Evolutionary conservation across 2,888 invertebrate genomes (phyloP), one percentile per base, ranked within the genome.

Genomic region (Nymphalis urticae): DNA sequence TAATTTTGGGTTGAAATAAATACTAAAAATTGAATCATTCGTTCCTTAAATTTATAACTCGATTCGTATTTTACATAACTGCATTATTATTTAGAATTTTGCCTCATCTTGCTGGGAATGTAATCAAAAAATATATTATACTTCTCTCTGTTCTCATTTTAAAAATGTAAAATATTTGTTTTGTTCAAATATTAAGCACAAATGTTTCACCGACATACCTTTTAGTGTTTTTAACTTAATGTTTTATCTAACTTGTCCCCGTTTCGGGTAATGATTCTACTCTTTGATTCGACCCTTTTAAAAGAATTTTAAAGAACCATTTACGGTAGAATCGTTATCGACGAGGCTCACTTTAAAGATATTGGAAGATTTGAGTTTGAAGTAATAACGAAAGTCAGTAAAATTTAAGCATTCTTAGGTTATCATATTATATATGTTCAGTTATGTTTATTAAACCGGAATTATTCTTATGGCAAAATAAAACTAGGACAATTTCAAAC

Each of bases 201-300:
- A n/a, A 32, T 32, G 32, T 27, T 32, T 56, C 32, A 32, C 54
- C 27, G 27, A 32, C 32, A n/a, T 56, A 56, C 56, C 56, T 56
- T 56, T 56, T 56, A 56, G 56, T 60, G 4, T 50, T 42, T 21
- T 21, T 21, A 21, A 17, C 21, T 50, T 65, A 42, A 36, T 36
- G 19, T 51, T 27, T 65, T 65, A 59, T 42, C 59, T 65, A 65
- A 65, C 53, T 16, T 42, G 51, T 56, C 32, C 32, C 1, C 36
- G 13, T 32, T 36, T 7, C n/a, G 8, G 27, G 21, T 32, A 56
- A 56, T n/a, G 27, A 32, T 56, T 56, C n/a, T 56, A n/a, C 56
- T n/a, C 21, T 24, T 53, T 16, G 24, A 53, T 51, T 51, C 21
- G 54, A 54, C 16, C 54, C 24, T 32, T 56, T 56, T 32, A 36